Evolutionary conservation across 1,140 invertebrate genomes (phyloP).

Genomic region (Holotrichia oblita): DNA sequence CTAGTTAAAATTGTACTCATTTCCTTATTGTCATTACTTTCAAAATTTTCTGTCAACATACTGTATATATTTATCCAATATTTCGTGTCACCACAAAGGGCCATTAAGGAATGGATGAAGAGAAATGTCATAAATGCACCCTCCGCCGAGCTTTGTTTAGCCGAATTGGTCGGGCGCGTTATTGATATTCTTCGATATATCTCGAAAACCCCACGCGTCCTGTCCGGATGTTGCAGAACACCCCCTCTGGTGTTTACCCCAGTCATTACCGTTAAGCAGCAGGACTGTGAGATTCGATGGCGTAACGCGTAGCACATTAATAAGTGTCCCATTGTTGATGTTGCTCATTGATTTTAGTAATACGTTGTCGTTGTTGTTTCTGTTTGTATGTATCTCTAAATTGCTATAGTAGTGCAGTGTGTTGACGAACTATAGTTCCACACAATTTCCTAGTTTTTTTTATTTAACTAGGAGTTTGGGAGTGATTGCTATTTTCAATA

Average conservation of each 20-base stretch:
- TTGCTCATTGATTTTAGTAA: conserved; percentile 28
- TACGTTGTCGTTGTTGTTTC: background rate
- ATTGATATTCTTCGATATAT: conserved; percentile 36
- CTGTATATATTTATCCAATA: background rate
- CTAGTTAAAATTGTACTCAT: too few relatives aligned
- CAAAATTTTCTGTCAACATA: background rate
- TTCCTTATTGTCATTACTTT: too few relatives aligned
- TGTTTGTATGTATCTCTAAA: background rate
- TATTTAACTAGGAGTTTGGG: too few relatives aligned
- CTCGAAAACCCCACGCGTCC: conserved; percentile 35
- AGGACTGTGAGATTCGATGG: conserved; percentile 17
- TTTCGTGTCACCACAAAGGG: conserved; percentile 7
- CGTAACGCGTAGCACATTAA: conserved; percentile 15
- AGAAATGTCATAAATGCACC: conserved; percentile 35
- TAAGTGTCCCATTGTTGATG: conserved; percentile 35
- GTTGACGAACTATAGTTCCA: too few relatives aligned
- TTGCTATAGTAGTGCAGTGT: background rate
- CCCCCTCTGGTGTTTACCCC: conserved; percentile 31
- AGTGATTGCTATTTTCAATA: too few relatives aligned
- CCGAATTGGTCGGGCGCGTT: conserved; percentile 31
- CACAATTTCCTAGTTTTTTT: too few relatives aligned
- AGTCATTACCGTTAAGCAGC: conserved; percentile 25
- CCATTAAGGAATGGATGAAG: conserved; percentile 33
- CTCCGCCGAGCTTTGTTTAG: conserved; percentile 17
- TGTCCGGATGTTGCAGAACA: conserved; percentile 29